These are phyloP conservation scores for Melanerpes aurifrons DNA, from an alignment of 2,113 vertebrate species.

Conservation along the genomic window DNA sequence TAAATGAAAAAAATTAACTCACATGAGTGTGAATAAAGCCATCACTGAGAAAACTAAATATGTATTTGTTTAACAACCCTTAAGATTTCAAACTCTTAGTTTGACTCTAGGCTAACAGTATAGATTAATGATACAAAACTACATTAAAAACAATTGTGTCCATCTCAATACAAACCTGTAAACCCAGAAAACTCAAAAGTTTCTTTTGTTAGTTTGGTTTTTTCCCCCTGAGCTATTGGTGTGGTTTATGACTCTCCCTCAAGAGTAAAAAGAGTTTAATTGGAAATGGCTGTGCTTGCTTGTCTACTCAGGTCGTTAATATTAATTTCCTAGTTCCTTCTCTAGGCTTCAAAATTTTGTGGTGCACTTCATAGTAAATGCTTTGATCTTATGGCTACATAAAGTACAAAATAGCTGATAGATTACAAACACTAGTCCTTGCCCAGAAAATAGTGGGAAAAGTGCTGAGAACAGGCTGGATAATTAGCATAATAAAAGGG, in stretches of 20 bases:
- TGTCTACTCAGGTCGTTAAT: constrained; percentile 40
- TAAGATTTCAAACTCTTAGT: neutral
- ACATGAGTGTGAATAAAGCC: neutral
- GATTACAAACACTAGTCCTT: neutral
- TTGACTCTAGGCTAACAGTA: neutral
- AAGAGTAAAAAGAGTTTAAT: constrained; percentile 1
- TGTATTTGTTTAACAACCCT: neutral
- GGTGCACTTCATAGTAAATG: neutral
- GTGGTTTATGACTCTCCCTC: constrained; percentile 24
- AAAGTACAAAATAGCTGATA: constrained; percentile 27
- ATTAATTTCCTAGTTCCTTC: constrained; percentile 33
- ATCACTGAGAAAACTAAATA: neutral
- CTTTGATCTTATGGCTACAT: constrained; percentile 35
- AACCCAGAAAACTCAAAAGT: neutral
- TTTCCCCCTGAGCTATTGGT: neutral
- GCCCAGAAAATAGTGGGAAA: neutral
- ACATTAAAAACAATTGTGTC: neutral
- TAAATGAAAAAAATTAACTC: neutral
- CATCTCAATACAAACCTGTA: neutral
- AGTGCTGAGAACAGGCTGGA: neutral
- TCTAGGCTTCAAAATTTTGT: constrained; percentile 40
- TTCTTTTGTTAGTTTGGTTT: neutral
- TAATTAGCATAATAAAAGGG: neutral
- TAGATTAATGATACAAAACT: neutral
- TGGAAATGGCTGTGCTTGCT: constrained; percentile 50